phyloP scores from a whole-genome alignment of 1,140 invertebrate species.

The Phenacoccus solenopsis region DNA sequence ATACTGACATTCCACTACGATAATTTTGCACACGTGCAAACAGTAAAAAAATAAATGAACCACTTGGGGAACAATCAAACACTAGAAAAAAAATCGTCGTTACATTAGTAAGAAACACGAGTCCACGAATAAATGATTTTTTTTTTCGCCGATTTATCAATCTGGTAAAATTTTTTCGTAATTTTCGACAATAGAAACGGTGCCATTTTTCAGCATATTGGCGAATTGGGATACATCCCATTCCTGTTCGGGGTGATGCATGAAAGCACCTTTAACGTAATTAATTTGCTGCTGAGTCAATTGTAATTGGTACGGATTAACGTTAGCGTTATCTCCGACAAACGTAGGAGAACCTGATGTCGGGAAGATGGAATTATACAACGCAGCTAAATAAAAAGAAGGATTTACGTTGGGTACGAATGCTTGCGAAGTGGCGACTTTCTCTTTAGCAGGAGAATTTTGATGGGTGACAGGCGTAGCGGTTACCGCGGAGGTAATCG shows the following conservation, averaged over 20 bases:
- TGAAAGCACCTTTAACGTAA: background rate
- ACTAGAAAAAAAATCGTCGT: too few species aligned
- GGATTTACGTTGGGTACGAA: background rate
- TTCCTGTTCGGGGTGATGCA: background rate
- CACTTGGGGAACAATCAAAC: too few species aligned
- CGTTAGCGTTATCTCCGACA: background rate
- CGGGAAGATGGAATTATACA: background rate
- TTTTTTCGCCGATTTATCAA: background rate
- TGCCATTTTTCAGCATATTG: background rate
- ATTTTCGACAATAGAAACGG: conserved; percentile 4
- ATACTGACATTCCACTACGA: too few species aligned
- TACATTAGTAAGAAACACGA: too few species aligned
- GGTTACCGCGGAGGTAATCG: background rate
- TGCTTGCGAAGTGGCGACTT: background rate
- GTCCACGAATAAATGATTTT: too few species aligned
- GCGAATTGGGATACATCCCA: background rate
- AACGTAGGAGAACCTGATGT: background rate
- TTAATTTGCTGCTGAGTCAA: background rate
- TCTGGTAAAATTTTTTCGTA: conserved; percentile 11
- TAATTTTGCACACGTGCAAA: too few species aligned
- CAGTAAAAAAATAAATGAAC: too few species aligned
- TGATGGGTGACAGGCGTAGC: too few species aligned
- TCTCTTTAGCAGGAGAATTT: too few species aligned
- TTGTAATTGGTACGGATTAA: background rate
- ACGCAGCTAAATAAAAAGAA: background rate